Conservation (phyloP, 2,888 invertebrate species). For the Spodoptera littoralis region DNA sequence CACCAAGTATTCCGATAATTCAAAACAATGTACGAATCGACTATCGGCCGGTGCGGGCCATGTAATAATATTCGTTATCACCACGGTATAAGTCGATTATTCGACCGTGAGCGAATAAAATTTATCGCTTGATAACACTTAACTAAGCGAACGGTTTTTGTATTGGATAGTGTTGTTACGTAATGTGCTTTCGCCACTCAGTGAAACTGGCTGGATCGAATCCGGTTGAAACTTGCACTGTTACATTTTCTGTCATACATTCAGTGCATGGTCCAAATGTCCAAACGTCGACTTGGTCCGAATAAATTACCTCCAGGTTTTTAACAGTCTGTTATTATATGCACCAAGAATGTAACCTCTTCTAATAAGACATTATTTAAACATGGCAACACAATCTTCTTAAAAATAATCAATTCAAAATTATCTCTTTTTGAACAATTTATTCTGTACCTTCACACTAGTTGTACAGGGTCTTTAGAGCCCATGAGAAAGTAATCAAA, state of each 20-base stretch:
- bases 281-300: conserved; percentile 51
- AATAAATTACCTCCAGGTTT: too few species aligned
- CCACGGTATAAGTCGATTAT: conserved; percentile 72
- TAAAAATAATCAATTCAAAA: too few species aligned
- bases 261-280: conserved; percentile 57
- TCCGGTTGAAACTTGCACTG: conserved; percentile 67
- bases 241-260: conserved; percentile 56
- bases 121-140: conserved; percentile 76
- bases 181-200: conserved; percentile 67
- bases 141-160: conserved; percentile 65
- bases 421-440: too few species aligned
- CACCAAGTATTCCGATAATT: conserved; percentile 54
- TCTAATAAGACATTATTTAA: too few species aligned
- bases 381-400: too few species aligned
- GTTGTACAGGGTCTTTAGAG: too few species aligned
- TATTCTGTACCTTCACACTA: too few species aligned
- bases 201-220: conserved; percentile 60
- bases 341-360: too few species aligned
- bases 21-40: conserved; percentile 57
- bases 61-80: conserved; percentile 71
- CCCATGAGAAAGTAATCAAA: too few species aligned
- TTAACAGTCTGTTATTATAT: too few species aligned
- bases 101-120: conserved; percentile 77
- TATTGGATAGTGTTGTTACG: conserved; percentile 64
- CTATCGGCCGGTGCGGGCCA: conserved; percentile 51